These are phyloP conservation scores for Eristalis intricaria DNA, from an alignment of 2,888 invertebrate species.

Conservation along the genomic window DNA sequence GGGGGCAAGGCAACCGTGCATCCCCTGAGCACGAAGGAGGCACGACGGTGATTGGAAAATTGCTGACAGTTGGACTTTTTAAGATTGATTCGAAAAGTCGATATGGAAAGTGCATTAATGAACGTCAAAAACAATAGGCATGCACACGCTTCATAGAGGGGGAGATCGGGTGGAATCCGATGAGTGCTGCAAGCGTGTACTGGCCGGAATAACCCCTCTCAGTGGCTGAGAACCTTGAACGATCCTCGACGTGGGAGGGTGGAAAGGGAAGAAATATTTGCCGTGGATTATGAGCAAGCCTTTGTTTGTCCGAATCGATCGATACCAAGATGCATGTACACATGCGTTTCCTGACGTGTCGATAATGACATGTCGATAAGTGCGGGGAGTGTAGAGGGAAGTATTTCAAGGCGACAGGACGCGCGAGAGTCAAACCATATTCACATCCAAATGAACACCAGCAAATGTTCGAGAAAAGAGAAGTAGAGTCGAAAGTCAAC, in stretches of 20 bases:
- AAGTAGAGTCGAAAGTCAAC: no score
- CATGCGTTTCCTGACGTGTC: neutral
- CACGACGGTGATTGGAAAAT: conserved; percentile 38
- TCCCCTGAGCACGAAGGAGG: neutral
- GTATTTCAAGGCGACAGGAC: neutral
- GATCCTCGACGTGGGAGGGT: neutral
- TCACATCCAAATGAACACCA: no score
- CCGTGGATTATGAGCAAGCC: neutral
- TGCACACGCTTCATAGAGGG: neutral
- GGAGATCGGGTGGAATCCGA: neutral
- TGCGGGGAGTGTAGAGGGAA: neutral
- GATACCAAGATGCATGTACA: neutral
- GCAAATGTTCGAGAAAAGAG: no score
- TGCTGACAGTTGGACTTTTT: conserved; percentile 21
- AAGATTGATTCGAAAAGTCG: conserved; percentile 22
- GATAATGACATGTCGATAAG: neutral
- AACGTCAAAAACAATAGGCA: neutral
- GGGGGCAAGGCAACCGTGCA: neutral
- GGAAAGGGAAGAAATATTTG: neutral
- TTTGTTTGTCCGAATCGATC: neutral
- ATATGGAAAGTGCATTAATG: conserved; percentile 34
- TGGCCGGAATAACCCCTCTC: no score
- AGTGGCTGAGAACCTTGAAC: neutral
- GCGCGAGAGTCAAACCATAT: no score
- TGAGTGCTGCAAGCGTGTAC: neutral